These are phyloP conservation scores for Sepioteuthis lessoniana DNA, from an alignment of 2,888 invertebrate species.

Conservation along the genomic window DNA sequence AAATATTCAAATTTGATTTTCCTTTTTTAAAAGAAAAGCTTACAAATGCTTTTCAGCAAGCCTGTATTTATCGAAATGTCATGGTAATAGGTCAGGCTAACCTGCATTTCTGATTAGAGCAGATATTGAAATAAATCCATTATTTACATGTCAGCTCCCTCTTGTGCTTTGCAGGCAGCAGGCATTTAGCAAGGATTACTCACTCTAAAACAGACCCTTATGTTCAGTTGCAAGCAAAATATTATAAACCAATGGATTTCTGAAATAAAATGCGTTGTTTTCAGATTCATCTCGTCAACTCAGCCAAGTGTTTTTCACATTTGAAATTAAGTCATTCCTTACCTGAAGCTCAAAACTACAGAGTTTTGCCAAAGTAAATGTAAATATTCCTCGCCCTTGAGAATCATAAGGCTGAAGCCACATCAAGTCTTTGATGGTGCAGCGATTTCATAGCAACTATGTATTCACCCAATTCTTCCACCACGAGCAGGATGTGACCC, in stretches of 20 bases:
- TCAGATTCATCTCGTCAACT: background rate
- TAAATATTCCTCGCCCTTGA: too few species aligned
- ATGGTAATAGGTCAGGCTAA: conserved; percentile 33
- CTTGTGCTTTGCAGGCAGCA: background rate
- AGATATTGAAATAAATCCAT: background rate
- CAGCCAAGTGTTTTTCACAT: background rate
- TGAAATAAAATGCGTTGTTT: background rate
- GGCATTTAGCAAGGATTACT: background rate
- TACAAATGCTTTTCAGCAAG: background rate
- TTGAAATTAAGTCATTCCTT: background rate
- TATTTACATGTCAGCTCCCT: conserved; percentile 20
- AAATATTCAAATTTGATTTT: too few species aligned
- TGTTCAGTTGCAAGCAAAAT: background rate
- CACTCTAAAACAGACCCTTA: background rate
- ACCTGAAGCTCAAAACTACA: background rate
- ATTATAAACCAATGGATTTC: background rate
- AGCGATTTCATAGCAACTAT: too few species aligned
- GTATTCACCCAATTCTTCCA: too few species aligned
- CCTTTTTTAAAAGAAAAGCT: background rate
- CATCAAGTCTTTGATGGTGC: too few species aligned
- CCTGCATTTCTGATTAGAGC: background rate
- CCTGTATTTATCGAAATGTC: background rate
- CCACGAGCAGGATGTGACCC: too few species aligned
- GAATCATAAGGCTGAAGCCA: too few species aligned
- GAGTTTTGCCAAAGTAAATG: too few species aligned